Evolutionary conservation across 2,888 invertebrate species (phyloP), one percentile per base, ranked within the genome.

Genomic region (Pandemis heparana): DNA sequence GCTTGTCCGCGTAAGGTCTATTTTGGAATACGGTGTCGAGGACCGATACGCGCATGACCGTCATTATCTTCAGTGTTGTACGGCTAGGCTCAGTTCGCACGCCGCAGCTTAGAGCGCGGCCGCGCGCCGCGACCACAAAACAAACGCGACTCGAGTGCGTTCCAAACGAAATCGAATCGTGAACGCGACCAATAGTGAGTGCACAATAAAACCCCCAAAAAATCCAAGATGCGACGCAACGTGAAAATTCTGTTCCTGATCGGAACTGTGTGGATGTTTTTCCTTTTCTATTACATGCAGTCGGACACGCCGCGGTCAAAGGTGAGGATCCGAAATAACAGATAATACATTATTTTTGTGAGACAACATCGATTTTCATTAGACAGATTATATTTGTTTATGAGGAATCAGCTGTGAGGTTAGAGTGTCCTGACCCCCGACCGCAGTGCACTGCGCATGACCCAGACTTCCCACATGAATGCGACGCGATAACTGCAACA

Each of bases 201-300:
- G 73, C 62, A 64, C 18, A 46, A 68, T 68, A 32, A 56, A 72
- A 53, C 32, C 59, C 56, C 56, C 9, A 41, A 46, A 65, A 65
- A 73, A 73, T 48, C 63, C 73, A 73, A 84, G 84, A 94, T 94
- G 94, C 85, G 94, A 76, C 91, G 94, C 66, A 94, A 94, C 85
- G 82, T 94, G 76, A 94, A 94, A 85, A 89, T 94, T 64, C 78
- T 94, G 79, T 90, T 91, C 83, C 86, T 93, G 59, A 79, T 93
- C 46, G 93, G 89, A 76, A 88, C 90, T 71, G 90, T 89, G 77
- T 94, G 94, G 94, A 92, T 92, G 87, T 92, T 91, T 81, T 89
- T 90, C 82, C 82, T 94, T 74, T 89, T 94, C 79, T 94, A 94
- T 84, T 94, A 88, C 83, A 93, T 94, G 91, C 93, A 94, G 79